phyloP scores from a whole-genome alignment of 1,140 invertebrate species.

The Nilaparvata lugens region DNA sequence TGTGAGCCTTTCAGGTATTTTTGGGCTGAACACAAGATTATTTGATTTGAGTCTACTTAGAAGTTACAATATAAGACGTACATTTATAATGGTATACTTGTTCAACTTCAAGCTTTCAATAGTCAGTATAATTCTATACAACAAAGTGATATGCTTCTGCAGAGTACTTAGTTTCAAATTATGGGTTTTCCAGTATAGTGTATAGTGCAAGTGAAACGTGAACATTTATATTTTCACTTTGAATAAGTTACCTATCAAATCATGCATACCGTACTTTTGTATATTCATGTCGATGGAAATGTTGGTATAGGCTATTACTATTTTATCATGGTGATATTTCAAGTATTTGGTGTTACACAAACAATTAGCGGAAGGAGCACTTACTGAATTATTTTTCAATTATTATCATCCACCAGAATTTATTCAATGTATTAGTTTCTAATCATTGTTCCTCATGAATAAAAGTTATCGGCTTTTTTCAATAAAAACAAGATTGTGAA shows the following conservation, averaged over 20 bases:
- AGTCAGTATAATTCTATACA: neutral
- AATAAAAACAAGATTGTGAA: no score
- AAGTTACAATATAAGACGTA: neutral
- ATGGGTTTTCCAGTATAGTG: neutral
- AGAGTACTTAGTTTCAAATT: neutral
- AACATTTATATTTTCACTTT: neutral
- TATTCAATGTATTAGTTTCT: no score
- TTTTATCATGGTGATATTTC: no score
- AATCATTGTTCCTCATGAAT: no score
- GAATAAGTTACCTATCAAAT: neutral
- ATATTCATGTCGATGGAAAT: no score
- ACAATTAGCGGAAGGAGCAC: no score
- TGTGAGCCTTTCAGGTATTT: slow-evolving; percentile 4
- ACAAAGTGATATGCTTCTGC: neutral
- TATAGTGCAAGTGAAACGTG: neutral
- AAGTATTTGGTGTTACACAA: no score
- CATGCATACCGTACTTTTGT: no score
- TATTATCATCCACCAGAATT: no score
- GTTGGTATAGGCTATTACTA: no score
- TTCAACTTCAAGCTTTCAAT: neutral
- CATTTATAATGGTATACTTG: neutral
- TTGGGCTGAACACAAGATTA: slow-evolving; percentile 5
- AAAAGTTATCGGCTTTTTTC: no score
- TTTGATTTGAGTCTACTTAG: slow-evolving; percentile 2
- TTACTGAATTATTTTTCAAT: no score